Percentiles rank a stretch among this genome's conserved stretches.
These are phyloP conservation scores for Geotrupes spiniger DNA, from an alignment of 2,888 invertebrate species.

Conservation along the genomic window DNA sequence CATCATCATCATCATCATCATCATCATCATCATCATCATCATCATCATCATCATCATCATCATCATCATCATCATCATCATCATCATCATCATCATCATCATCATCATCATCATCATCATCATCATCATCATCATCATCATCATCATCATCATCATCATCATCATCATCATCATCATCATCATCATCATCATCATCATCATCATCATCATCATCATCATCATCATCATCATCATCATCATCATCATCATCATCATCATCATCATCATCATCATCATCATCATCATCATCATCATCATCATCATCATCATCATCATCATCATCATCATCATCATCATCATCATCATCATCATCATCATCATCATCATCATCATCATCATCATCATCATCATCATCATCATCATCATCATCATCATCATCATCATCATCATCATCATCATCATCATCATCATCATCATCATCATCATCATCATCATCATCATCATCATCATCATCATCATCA, in stretches of 20 bases:
- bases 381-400: not conserved
- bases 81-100: not conserved
- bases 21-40: not conserved
- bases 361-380: not conserved
- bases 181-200: not conserved
- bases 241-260: not conserved
- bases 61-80: not conserved
- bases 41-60: not conserved
- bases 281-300: not conserved
- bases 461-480: not conserved
- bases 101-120: not conserved
- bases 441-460: not conserved
- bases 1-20: not conserved
- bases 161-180: not conserved
- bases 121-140: not conserved
- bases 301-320: not conserved
- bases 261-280: not conserved
- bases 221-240: not conserved
- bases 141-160: not conserved
- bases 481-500: not conserved
- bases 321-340: not conserved
- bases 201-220: not conserved
- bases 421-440: not conserved
- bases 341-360: not conserved
- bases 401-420: not conserved